These are phyloP conservation scores for Pantelozetes paolii DNA, from an alignment of 2,888 invertebrate genomes.

Conservation along the genomic window DNA sequence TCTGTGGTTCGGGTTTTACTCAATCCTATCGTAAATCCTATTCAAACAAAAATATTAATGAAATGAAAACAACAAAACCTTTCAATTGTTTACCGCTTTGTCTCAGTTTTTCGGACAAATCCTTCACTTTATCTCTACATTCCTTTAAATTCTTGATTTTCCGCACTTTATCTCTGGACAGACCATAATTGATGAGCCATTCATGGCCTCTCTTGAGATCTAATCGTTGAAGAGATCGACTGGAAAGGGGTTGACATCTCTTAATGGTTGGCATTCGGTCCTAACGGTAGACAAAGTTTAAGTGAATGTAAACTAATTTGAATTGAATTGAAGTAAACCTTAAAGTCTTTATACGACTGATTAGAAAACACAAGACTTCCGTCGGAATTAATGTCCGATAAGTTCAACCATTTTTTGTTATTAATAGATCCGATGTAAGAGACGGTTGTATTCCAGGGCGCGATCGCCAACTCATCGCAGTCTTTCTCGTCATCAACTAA, in stretches of 20 bases:
- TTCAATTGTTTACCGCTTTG: not conserved
- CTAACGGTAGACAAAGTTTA: not conserved
- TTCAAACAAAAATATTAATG: not conserved
- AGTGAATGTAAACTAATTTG: not conserved
- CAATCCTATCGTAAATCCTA: not conserved
- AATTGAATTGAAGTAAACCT: not conserved
- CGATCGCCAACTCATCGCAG: not conserved
- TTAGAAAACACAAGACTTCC: not conserved
- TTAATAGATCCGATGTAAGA: constrained; percentile 14
- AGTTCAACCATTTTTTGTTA: not conserved
- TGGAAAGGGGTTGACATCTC: constrained; percentile 13
- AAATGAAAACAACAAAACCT: not conserved
- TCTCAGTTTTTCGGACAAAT: constrained; percentile 13
- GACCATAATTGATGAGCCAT: constrained; percentile 29
- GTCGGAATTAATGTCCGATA: constrained; percentile 8
- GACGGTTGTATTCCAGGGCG: constrained; percentile 21
- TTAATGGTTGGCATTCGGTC: constrained; percentile 20
- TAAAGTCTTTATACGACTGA: constrained; percentile 20
- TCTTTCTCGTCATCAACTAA: not conserved
- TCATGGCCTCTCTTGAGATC: not conserved
- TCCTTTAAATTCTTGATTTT: constrained; percentile 3
- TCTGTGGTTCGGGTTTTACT: not conserved
- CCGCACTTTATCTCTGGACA: not conserved
- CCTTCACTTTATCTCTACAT: not conserved
- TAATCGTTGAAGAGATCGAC: not conserved